Percentiles rank a stretch among this genome's conserved stretches.
These are phyloP conservation scores for Oreochromis mossambicus DNA, from an alignment of 2,797 vertebrate species.

Conservation along the genomic window DNA sequence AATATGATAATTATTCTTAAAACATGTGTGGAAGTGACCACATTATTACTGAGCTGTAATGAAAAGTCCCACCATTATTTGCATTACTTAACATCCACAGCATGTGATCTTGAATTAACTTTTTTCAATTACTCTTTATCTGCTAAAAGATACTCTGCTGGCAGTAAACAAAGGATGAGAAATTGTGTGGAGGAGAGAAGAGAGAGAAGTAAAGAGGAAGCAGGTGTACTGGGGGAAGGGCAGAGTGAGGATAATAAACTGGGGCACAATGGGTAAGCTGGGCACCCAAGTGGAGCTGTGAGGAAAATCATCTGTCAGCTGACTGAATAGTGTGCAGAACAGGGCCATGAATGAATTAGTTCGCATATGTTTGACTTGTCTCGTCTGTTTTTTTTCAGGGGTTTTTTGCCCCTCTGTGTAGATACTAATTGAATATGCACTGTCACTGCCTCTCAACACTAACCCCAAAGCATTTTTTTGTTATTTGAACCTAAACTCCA, in stretches of 20 bases:
- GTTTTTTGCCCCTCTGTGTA: not conserved
- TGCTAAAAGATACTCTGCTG: not conserved
- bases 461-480: not conserved
- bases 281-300: conserved; percentile 23
- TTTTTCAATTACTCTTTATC: not conserved
- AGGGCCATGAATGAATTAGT: conserved; percentile 2
- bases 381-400: not conserved
- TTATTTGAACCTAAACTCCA: not conserved
- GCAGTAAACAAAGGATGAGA: not conserved
- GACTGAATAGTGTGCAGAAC: conserved; percentile 1
- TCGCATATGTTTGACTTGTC: not conserved
- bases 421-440: not conserved
- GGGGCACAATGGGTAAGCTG: conserved; percentile 25
- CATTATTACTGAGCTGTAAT: not conserved
- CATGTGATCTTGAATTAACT: not conserved
- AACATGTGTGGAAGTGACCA: not conserved
- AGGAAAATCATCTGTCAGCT: conserved; percentile 30
- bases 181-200: not conserved
- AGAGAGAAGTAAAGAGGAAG: conserved; percentile 15
- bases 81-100: not conserved
- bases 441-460: not conserved
- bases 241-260: conserved; percentile 17
- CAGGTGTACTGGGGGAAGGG: conserved; percentile 50
- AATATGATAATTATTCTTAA: not conserved
- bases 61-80: not conserved